Percentiles rank a stretch among this genome's conserved stretches.
Conservation (phyloP, 2,888 invertebrate species). For the Allygus modestus region DNA sequence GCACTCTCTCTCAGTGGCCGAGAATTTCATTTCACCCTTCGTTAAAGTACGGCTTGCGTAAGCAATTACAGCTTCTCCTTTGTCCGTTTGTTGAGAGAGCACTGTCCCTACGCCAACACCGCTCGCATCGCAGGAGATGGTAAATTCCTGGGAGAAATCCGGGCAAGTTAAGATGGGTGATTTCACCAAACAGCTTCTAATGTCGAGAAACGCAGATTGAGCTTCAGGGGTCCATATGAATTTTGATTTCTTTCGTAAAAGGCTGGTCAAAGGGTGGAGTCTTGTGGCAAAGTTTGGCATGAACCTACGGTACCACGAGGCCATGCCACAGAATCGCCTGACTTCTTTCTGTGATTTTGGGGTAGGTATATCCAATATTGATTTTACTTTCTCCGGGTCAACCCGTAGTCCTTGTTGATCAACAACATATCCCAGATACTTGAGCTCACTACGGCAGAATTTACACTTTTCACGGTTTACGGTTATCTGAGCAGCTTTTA, state of each 20-base stretch:
- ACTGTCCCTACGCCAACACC: slow-evolving; percentile 64
- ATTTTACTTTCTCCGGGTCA: slow-evolving; percentile 8
- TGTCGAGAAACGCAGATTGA: background rate
- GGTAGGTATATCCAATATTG: slow-evolving; percentile 31
- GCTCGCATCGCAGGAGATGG: slow-evolving; percentile 64
- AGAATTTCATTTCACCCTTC: slow-evolving; percentile 67
- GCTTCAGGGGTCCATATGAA: background rate
- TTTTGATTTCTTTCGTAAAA: slow-evolving; percentile 32
- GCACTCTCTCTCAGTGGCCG: slow-evolving; percentile 30
- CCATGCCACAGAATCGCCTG: slow-evolving; percentile 49
- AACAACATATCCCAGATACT: background rate
- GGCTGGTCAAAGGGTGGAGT: slow-evolving; percentile 66
- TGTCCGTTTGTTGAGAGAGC: slow-evolving; percentile 67
- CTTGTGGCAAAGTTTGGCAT: slow-evolving; percentile 67
- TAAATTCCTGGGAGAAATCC: slow-evolving; percentile 64
- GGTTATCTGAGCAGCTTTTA: slow-evolving; percentile 2
- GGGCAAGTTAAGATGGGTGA: slow-evolving; percentile 65
- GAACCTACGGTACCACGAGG: slow-evolving; percentile 67
- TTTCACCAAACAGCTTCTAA: slow-evolving; percentile 20
- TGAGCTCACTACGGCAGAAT: too few species aligned
- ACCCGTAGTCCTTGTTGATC: background rate
- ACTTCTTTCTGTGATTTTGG: slow-evolving; percentile 17
- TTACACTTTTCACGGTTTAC: slow-evolving; percentile 65
- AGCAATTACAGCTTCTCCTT: slow-evolving; percentile 67
- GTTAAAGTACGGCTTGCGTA: slow-evolving; percentile 68